A percentile compares a stretch with the other conserved stretches of the same genome.
Evolutionary conservation across 1,140 invertebrate species (phyloP).

Genomic region (Pteromalus puparum): DNA sequence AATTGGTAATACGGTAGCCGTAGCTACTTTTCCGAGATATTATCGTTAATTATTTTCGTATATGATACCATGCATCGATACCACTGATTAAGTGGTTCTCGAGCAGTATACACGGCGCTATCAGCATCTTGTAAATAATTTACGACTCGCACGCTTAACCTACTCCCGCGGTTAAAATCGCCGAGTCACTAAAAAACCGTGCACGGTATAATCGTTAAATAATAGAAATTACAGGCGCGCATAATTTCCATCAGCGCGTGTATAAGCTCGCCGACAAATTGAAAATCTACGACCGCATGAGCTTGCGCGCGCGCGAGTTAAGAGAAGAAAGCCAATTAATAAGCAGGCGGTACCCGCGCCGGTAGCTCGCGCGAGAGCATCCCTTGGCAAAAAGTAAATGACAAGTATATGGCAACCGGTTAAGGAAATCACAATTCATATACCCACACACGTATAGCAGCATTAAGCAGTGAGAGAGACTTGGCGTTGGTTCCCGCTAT

Average conservation of each 20-base stretch:
- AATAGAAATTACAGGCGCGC: conserved; percentile 5
- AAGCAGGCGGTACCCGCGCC: not conserved
- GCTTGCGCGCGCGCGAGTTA: not conserved
- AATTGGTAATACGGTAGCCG: no score
- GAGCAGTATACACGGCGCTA: no score
- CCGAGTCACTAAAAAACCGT: not conserved
- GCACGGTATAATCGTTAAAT: conserved; percentile 6
- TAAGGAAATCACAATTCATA: conserved; percentile 42
- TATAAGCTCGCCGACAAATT: not conserved
- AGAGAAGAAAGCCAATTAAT: conserved; percentile 29
- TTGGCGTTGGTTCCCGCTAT: conserved; percentile 3
- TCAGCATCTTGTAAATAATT: not conserved
- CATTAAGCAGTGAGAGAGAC: conserved; percentile 14
- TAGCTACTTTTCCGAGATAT: not conserved
- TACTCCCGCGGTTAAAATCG: not conserved
- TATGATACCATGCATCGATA: not conserved
- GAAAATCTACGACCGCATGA: not conserved
- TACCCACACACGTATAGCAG: not conserved
- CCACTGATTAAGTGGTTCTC: not conserved
- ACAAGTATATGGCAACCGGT: conserved; percentile 16
- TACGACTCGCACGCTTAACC: not conserved
- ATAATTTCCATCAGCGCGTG: not conserved
- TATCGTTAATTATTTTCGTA: not conserved
- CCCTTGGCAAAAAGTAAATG: conserved; percentile 28
- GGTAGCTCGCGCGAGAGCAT: not conserved